Evolutionary conservation across 2,888 invertebrate species (phyloP), one percentile per base, ranked within the genome.

Genomic region (Amiota communis): DNA sequence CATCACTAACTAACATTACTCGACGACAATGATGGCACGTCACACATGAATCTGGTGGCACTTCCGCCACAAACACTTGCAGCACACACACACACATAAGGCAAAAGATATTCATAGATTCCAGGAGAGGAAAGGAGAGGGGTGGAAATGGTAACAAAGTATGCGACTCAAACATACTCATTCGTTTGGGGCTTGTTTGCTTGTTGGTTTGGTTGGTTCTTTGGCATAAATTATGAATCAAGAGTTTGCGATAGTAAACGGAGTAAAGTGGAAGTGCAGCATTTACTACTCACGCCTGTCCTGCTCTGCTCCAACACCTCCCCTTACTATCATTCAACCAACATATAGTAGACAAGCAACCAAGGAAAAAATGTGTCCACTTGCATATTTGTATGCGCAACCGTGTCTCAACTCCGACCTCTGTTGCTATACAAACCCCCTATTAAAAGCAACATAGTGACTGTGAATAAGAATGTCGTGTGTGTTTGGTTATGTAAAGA

Each of bases 221-320:
- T 79, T 80, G 81, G 80, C 82, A 87, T 86, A 86, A 86, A 86
- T 86, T 86, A 87, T 86, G 85, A 84, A 86, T 84, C 76, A 80
- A 76, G 80, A 77, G 82, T 36, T 36, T 80, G 72, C 78, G 77
- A 23, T 59, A 69, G 68, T 67, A 51, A 61, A 23, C 20, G 49
- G 12, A 17, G 61, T 70, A 64, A 47, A 36, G 47, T 46, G 61
- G 49, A 53, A 49, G 15, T 71, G 23, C 51, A 53, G 15, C 12
- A 53, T 53, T 53, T 15, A 13, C 12, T 15, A 53, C 53, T 15
- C 11, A 11, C 13, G n/a, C 53, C 53, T 15, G 8, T 12, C 13
- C 53, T 11, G 15, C 15, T 20, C 4, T 20, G 17, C 59, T 20
- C 11, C 13, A n/a, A 1, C 53, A 9, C 51, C 80, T 81, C 78